Conservation (phyloP, 2,888 invertebrate species). For the Spialia ferax region DNA sequence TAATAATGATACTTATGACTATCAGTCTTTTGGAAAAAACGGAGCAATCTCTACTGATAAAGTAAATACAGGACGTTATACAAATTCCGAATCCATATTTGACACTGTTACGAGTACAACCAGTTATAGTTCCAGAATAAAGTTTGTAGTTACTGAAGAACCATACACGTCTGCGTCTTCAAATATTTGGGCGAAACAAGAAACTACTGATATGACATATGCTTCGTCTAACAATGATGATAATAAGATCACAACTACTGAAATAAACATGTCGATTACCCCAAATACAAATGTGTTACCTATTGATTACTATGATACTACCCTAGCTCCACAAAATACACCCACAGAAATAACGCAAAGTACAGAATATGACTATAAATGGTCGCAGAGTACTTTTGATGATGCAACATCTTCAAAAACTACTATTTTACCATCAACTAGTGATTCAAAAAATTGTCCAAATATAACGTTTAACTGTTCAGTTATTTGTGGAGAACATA, state of each 20-base stretch:
- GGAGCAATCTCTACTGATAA: not conserved
- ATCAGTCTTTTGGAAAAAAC: not conserved
- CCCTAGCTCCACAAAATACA: not conserved
- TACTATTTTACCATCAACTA: not conserved
- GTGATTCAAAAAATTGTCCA: conserved; percentile 37
- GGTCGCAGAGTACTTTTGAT: not conserved
- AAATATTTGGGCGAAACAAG: not conserved
- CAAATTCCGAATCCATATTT: conserved; percentile 35
- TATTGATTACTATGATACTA: conserved; percentile 13
- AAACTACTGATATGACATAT: not conserved
- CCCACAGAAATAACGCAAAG: not conserved
- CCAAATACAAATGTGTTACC: conserved; percentile 23
- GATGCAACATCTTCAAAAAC: not conserved
- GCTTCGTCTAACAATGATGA: not conserved
- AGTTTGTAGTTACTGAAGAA: conserved; percentile 26
- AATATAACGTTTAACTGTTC: conserved; percentile 66
- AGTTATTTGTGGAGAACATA: conserved; percentile 61
- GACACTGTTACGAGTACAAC: conserved; percentile 40
- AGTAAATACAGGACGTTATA: conserved; percentile 13
- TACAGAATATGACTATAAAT: conserved; percentile 4
- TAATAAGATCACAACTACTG: not conserved
- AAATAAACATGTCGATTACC: not conserved
- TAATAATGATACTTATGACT: not conserved
- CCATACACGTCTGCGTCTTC: conserved; percentile 18
- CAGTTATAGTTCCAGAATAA: conserved; percentile 1